phyloP scores from a whole-genome alignment of 2,113 vertebrate genomes.

The Mustelus asterias region DNA sequence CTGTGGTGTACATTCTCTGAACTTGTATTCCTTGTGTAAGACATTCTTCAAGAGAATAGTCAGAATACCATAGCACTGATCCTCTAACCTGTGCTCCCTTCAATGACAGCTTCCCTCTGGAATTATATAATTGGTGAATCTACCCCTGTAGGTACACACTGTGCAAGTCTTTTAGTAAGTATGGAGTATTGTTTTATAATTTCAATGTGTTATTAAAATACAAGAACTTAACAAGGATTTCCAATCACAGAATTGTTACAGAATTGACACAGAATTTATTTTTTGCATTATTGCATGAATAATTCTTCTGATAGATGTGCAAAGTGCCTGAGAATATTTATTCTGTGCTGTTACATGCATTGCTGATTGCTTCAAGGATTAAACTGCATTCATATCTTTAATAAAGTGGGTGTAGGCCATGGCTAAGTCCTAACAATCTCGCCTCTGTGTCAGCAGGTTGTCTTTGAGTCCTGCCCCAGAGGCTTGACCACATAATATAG shows the following conservation, averaged over 20 bases:
- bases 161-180: not conserved
- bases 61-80: not conserved
- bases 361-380: not conserved
- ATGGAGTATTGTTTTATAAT: not conserved
- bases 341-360: not conserved
- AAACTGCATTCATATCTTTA: not conserved
- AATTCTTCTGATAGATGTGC: no score
- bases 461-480: not conserved
- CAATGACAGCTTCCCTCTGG: not conserved
- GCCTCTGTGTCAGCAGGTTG: not conserved
- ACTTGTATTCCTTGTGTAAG: not conserved
- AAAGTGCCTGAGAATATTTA: not conserved
- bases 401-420: not conserved
- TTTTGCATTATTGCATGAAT: not conserved
- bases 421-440: not conserved
- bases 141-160: not conserved
- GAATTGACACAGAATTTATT: not conserved
- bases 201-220: not conserved
- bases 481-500: not conserved
- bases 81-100: not conserved
- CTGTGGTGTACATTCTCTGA: not conserved
- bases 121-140: not conserved
- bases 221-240: not conserved
- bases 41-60: not conserved
- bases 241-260: not conserved